Evolutionary conservation across 2,888 invertebrate species (phyloP).

Genomic region (Platycheirus rosarum): DNA sequence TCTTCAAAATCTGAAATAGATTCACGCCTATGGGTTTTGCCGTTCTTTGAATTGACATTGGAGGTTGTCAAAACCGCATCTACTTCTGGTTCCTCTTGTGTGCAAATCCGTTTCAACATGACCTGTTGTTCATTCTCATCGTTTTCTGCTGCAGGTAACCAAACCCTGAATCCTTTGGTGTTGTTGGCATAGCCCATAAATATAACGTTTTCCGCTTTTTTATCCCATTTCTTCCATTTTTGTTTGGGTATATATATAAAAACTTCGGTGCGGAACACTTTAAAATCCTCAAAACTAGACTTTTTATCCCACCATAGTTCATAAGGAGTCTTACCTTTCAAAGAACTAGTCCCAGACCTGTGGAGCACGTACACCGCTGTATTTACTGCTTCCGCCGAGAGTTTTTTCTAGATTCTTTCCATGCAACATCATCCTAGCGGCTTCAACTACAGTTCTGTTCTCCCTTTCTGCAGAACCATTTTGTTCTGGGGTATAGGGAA

Average conservation of each 20-base stretch:
- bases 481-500: no score
- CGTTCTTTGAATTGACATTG: neutral
- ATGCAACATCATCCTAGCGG: conserved; percentile 74
- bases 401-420: conserved; percentile 68
- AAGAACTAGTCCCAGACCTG: conserved; percentile 75
- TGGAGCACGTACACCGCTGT: conserved; percentile 78
- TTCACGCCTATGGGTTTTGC: no score
- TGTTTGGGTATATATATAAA: conserved; percentile 51
- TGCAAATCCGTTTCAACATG: neutral
- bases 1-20: neutral
- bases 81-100: neutral
- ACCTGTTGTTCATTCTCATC: no score
- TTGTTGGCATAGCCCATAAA: conserved; percentile 56
- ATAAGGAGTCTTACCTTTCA: conserved; percentile 74
- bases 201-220: conserved; percentile 36
- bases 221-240: conserved; percentile 51
- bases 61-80: neutral
- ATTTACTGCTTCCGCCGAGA: conserved; percentile 80
- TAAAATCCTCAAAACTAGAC: conserved; percentile 24
- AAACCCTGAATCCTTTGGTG: conserved; percentile 56
- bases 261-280: conserved; percentile 41
- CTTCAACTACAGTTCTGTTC: no score
- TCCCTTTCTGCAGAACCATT: conserved; percentile 78
- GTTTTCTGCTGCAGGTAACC: conserved; percentile 38
- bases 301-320: conserved; percentile 73